phyloP scores from a whole-genome alignment of 1,140 invertebrate species.

The Dendroctonus valens region DNA sequence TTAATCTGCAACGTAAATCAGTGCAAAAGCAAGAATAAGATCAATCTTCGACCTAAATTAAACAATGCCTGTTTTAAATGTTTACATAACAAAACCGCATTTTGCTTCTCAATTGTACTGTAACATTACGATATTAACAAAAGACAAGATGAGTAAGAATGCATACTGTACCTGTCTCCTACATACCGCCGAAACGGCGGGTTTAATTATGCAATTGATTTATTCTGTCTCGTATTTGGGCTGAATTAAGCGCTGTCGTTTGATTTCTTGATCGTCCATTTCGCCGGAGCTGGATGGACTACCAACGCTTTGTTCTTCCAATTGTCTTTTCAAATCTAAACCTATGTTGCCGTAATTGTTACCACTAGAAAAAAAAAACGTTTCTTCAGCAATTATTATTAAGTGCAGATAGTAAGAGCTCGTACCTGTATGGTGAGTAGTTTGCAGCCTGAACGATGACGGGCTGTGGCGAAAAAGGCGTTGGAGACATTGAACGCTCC shows the following conservation, averaged over 20 bases:
- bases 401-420: not conserved
- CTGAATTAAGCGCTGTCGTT: conserved; percentile 44
- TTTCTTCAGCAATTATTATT: not conserved
- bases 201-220: not conserved
- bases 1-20: too few relatives aligned
- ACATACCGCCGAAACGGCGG: not conserved
- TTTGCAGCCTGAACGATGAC: conserved; percentile 50
- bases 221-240: conserved; percentile 48
- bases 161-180: not conserved
- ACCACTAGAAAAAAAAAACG: conserved; percentile 25
- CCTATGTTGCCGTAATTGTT: conserved; percentile 39
- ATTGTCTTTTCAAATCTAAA: conserved; percentile 47
- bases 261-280: conserved; percentile 46
- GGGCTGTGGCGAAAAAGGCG: conserved; percentile 48
- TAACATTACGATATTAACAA: too few relatives aligned
- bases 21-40: not conserved
- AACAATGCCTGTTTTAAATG: not conserved
- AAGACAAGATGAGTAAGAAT: not conserved
- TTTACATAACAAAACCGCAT: not conserved
- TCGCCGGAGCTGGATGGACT: conserved; percentile 47
- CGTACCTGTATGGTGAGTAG: conserved; percentile 49
- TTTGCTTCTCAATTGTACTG: too few relatives aligned
- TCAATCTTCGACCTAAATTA: not conserved
- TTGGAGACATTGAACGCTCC: conserved; percentile 48
- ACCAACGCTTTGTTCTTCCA: conserved; percentile 46